phyloP scores from a whole-genome alignment of 2,797 vertebrate species.

The Pantherophis alleghaniensis region DNA sequence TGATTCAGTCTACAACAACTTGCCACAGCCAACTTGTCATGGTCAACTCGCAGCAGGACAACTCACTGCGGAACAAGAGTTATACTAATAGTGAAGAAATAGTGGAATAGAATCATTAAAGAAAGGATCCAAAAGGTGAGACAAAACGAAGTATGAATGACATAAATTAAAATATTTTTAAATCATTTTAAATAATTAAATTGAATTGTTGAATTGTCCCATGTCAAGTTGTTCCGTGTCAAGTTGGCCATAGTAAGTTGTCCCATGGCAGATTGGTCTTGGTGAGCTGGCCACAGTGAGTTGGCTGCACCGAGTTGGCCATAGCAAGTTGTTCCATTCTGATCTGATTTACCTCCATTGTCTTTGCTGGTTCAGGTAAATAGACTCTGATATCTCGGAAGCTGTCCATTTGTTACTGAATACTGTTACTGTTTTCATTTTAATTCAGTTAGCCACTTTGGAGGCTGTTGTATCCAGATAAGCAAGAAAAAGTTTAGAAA shows the following conservation, averaged over 20 bases:
- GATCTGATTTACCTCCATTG: background rate
- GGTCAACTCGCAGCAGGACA: background rate
- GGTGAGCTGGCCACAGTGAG: background rate
- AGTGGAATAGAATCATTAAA: background rate
- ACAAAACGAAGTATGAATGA: background rate
- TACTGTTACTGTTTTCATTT: background rate
- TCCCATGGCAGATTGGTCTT: background rate
- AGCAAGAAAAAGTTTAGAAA: background rate
- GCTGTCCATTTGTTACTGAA: background rate
- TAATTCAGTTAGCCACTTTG: background rate
- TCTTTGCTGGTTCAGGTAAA: background rate
- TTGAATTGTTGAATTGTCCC: background rate
- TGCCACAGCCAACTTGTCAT: background rate
- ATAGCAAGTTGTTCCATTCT: background rate
- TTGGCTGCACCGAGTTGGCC: background rate
- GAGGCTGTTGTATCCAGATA: background rate
- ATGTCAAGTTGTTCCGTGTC: background rate
- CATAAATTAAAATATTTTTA: background rate
- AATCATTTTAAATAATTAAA: background rate
- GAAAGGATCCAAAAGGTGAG: background rate
- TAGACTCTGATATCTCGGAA: background rate
- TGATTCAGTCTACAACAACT: background rate
- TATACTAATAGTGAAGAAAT: background rate
- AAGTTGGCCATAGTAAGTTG: background rate
- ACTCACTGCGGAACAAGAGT: background rate